Evolutionary conservation across 2,888 invertebrate species (phyloP).

Genomic region (Melanophora roralis): DNA sequence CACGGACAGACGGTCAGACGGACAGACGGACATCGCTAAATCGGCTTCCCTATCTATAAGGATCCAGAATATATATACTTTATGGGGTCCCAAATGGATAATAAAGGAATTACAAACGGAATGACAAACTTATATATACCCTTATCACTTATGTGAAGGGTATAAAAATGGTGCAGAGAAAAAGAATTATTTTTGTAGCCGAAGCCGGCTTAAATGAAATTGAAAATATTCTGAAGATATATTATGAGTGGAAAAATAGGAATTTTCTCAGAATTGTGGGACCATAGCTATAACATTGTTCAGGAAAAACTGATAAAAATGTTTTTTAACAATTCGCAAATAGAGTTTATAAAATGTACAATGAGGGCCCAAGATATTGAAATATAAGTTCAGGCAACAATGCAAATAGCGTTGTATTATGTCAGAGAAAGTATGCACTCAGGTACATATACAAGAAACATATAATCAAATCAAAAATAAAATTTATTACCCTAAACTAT

Average conservation of each 20-base stretch:
- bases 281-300: background rate
- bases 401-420: background rate
- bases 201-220: background rate
- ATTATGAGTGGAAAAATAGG: background rate
- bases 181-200: background rate
- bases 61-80: too few relatives aligned
- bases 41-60: too few relatives aligned
- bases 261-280: background rate
- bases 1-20: too few relatives aligned
- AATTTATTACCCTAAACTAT: slow-evolving; percentile 53
- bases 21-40: too few relatives aligned
- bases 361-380: background rate
- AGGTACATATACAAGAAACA: background rate
- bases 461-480: background rate
- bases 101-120: too few relatives aligned
- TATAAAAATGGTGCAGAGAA: background rate
- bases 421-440: background rate
- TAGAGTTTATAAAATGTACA: background rate
- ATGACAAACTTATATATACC: too few relatives aligned
- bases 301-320: background rate
- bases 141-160: too few relatives aligned
- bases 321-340: background rate
- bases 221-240: background rate
- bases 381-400: background rate
- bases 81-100: too few relatives aligned